Evolutionary conservation across 2,797 vertebrate genomes (phyloP), one percentile per base, ranked within the genome.

Genomic region (Enteromius trimaculatus): DNA sequence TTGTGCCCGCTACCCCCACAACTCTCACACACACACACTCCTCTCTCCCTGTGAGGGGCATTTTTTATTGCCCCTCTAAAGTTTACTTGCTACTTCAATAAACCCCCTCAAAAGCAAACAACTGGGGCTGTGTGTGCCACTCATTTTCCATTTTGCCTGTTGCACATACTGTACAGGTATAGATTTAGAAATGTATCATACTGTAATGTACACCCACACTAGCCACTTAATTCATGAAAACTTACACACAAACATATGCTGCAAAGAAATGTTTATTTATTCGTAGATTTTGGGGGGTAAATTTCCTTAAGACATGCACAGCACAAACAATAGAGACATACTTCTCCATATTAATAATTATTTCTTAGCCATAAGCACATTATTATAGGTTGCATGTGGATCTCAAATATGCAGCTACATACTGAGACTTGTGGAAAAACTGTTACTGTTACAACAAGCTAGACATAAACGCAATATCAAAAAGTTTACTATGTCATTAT

Each of bases 61-160:
- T 55, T 83, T 83, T 87, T 84, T 87, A 85, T 87, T 80, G 79
- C 77, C 42, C 49, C 37, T 88, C 70, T 75, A 80, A 72, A 69
- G 77, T 77, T 66, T 72, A 37, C 80, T 80, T 80, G 76, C 49
- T 74, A 86, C 85, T 79, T 80, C 51, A 34, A 78, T 86, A 83
- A 84, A 86, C 79, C 64, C 83, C 71, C 71, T 80, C 37, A 74
- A 81, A 81, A 84, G 81, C 81, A 86, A 86, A 86, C 68, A 82
- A 62, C 51, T 34, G 68, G 49, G 39, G 60, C 76, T 65, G 11
- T 78, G 49, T 70, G 60, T 26, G 64, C 70, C 44, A 82, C 74
- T 77, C n/a, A 68, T 44, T 42, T 64, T 58, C 26, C 75, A 77
- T 44, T 62, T 42, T 77, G 55, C 23, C 39, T 11, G 37, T 77